Conservation (phyloP, 2,797 vertebrate genomes). For the Myotis daubentonii region DNA sequence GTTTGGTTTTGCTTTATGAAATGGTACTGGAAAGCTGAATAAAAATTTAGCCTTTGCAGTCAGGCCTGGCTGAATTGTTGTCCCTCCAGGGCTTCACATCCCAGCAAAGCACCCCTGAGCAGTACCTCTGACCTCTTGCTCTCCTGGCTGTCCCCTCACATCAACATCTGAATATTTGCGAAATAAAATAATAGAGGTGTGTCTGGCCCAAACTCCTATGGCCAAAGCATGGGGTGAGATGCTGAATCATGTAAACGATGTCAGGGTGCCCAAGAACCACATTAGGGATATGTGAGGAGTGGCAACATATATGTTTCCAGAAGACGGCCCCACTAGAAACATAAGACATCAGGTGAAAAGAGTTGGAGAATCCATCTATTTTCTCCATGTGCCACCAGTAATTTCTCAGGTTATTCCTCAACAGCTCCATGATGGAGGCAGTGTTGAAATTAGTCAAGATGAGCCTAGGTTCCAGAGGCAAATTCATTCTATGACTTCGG, state of each 20-base stretch:
- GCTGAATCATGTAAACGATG: neutral
- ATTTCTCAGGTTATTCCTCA: neutral
- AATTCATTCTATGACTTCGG: neutral
- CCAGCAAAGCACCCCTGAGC: neutral
- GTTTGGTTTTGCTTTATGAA: slow-evolving; percentile 15
- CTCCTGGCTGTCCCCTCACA: neutral
- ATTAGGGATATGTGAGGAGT: neutral
- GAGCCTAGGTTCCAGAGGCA: neutral
- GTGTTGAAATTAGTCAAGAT: neutral
- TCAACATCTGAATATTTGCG: neutral
- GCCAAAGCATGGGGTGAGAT: neutral
- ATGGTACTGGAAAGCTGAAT: neutral
- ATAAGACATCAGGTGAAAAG: neutral
- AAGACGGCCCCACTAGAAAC: neutral
- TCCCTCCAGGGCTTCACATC: neutral
- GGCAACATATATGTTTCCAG: neutral
- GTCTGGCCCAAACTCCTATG: neutral
- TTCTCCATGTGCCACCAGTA: neutral
- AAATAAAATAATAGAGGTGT: neutral
- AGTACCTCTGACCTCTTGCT: neutral
- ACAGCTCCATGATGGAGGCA: neutral
- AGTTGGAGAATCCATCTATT: neutral
- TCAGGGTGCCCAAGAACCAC: neutral
- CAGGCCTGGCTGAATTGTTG: neutral
- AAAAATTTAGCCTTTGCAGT: neutral